A percentile compares a stretch with the other conserved stretches of the same genome.
phyloP scores from a whole-genome alignment of 2,113 vertebrate genomes.

The Sinocyclocheilus anshuiensis region DNA sequence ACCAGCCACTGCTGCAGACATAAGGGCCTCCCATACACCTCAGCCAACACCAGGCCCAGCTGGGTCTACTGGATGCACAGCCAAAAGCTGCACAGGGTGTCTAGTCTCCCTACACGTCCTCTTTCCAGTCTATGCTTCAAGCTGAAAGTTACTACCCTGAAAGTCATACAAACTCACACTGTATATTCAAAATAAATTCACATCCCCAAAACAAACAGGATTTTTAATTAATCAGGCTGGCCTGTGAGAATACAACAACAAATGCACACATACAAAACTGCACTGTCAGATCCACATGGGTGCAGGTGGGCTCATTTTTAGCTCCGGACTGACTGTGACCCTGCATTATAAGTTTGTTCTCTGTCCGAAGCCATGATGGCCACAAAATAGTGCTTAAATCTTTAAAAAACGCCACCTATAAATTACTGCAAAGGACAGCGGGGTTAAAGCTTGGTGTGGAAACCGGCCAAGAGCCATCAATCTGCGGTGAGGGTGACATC shows the following conservation, averaged over 20 bases:
- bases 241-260: slow-evolving; percentile 6
- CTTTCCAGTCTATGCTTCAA: neutral
- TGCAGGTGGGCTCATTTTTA: slow-evolving; percentile 49
- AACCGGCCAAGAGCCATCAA: too few relatives aligned
- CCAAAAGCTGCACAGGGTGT: slow-evolving; percentile 53
- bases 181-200: slow-evolving; percentile 27
- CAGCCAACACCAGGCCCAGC: slow-evolving; percentile 65
- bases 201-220: slow-evolving; percentile 8
- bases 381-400: slow-evolving; percentile 45
- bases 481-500: too few relatives aligned
- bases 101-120: slow-evolving; percentile 7
- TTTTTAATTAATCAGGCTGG: slow-evolving; percentile 28
- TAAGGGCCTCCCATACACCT: slow-evolving; percentile 39
- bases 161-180: neutral
- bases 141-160: neutral
- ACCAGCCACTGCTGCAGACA: slow-evolving; percentile 66
- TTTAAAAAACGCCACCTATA: too few relatives aligned
- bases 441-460: too few relatives aligned
- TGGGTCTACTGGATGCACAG: slow-evolving; percentile 61
- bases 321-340: slow-evolving; percentile 39
- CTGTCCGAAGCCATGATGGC: slow-evolving; percentile 70
- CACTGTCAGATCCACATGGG: slow-evolving; percentile 9
- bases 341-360: slow-evolving; percentile 71
- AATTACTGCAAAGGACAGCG: too few relatives aligned
- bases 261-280: slow-evolving; percentile 20